Evolutionary conservation across 2,888 invertebrate genomes (phyloP).

Genomic region (Gasteruption jaculator): DNA sequence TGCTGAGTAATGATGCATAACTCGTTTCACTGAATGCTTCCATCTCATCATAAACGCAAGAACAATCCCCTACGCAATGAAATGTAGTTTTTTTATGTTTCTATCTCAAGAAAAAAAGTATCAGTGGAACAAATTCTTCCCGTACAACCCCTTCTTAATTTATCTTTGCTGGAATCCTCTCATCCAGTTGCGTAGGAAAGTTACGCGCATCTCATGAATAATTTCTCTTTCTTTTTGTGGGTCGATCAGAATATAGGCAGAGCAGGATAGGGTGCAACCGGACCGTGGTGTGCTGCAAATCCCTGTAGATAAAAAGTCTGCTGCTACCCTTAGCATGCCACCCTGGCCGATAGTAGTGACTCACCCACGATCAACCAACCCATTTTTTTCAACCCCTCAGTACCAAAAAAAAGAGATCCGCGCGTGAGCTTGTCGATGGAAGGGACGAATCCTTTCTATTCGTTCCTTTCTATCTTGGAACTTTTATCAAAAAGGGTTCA

Average conservation of each 20-base stretch:
- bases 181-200: slow-evolving; percentile 27
- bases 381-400: slow-evolving; percentile 40
- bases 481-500: too few species aligned
- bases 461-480: too few species aligned
- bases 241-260: slow-evolving; percentile 28
- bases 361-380: slow-evolving; percentile 47
- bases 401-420: slow-evolving; percentile 26
- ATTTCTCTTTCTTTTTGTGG: slow-evolving; percentile 25
- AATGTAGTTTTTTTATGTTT: too few species aligned
- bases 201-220: slow-evolving; percentile 45
- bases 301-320: slow-evolving; percentile 46
- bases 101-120: too few species aligned
- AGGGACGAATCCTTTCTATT: slow-evolving; percentile 8
- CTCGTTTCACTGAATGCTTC: too few species aligned
- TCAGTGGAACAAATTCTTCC: too few species aligned
- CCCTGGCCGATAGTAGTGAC: slow-evolving; percentile 43
- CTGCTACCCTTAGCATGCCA: slow-evolving; percentile 37
- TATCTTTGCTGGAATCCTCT: too few species aligned
- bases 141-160: too few species aligned
- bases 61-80: too few species aligned
- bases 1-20: too few species aligned
- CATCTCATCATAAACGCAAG: too few species aligned
- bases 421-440: slow-evolving; percentile 19
- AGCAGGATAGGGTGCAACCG: slow-evolving; percentile 41
- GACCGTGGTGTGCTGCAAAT: slow-evolving; percentile 44